Percentiles rank a stretch among this genome's conserved stretches.
Evolutionary conservation across 1,140 invertebrate species (phyloP).

Genomic region (Bradysia coprophila): DNA sequence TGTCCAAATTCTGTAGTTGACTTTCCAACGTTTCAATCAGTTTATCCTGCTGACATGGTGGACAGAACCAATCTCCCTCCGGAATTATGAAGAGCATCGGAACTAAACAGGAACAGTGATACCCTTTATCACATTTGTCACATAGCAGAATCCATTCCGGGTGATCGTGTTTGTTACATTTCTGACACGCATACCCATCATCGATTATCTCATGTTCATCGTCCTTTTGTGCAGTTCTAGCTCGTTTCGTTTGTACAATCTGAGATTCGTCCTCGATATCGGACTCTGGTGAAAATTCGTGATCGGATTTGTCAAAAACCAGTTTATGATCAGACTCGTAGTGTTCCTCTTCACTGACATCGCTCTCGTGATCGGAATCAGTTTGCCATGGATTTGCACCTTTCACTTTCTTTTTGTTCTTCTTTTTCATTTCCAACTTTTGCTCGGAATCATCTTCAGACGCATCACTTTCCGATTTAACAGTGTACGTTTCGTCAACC

Average conservation of each 20-base stretch:
- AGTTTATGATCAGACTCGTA: conserved; percentile 34
- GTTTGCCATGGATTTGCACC: conserved; percentile 34
- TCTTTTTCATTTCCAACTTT: conserved; percentile 29
- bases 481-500: conserved; percentile 16
- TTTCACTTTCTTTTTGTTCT: conserved; percentile 35
- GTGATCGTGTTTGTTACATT: conserved; percentile 76
- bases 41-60: conserved; percentile 75
- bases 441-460: conserved; percentile 21
- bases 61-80: conserved; percentile 94
- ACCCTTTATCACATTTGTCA: conserved; percentile 85
- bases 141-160: conserved; percentile 93
- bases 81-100: conserved; percentile 84
- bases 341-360: conserved; percentile 46
- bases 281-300: conserved; percentile 71
- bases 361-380: conserved; percentile 49
- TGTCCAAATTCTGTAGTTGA: conserved; percentile 39
- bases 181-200: conserved; percentile 56
- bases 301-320: conserved; percentile 59
- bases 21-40: conserved; percentile 48
- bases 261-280: conserved; percentile 40
- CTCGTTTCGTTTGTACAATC: conserved; percentile 38
- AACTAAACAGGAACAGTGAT: conserved; percentile 83
- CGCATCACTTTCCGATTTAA: conserved; percentile 24
- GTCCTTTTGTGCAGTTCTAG: conserved; percentile 45
- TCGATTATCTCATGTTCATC: conserved; percentile 15